Percentiles rank a stretch among this genome's conserved stretches.
Evolutionary conservation across 2,797 vertebrate genomes (phyloP).

Genomic region (Streptopelia turtur): DNA sequence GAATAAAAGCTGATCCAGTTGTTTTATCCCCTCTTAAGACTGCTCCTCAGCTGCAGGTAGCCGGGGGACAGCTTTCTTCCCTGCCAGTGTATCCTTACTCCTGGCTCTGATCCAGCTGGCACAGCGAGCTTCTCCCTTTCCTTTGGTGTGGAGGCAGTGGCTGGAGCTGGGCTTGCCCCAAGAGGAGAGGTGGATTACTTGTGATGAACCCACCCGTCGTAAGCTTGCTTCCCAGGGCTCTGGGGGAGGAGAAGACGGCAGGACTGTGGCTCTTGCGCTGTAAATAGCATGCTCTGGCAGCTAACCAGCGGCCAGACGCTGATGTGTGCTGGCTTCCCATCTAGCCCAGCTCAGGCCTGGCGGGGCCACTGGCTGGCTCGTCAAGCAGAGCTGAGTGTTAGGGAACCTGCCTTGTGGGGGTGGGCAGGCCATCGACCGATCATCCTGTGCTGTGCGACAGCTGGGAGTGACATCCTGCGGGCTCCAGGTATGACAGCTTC

Average conservation of each 20-base stretch:
- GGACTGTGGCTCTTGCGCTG: constrained; percentile 30
- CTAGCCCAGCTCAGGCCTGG: neutral
- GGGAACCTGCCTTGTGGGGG: neutral
- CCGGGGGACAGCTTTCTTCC: neutral
- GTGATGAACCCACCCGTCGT: neutral
- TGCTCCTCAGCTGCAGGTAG: constrained; percentile 53
- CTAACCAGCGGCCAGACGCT: neutral
- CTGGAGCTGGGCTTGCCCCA: neutral
- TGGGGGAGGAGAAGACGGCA: neutral
- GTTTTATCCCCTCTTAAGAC: constrained; percentile 55
- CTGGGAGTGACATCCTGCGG: neutral
- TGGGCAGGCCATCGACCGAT: fast-evolving
- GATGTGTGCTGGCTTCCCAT: neutral
- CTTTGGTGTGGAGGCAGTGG: neutral
- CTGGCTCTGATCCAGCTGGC: neutral
- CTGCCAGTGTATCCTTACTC: neutral
- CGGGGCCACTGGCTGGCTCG: neutral
- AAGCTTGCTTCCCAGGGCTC: neutral
- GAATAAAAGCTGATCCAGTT: constrained; percentile 74
- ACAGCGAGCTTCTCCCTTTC: neutral
- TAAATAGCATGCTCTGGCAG: neutral
- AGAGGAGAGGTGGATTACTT: neutral
- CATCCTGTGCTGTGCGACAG: fast-evolving
- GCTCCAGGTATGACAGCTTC: constrained; percentile 9
- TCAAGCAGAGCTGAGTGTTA: neutral